Base-by-base conservation (phyloP, 1,140 invertebrate genomes). In the Metaphire vulgaris region DNA sequence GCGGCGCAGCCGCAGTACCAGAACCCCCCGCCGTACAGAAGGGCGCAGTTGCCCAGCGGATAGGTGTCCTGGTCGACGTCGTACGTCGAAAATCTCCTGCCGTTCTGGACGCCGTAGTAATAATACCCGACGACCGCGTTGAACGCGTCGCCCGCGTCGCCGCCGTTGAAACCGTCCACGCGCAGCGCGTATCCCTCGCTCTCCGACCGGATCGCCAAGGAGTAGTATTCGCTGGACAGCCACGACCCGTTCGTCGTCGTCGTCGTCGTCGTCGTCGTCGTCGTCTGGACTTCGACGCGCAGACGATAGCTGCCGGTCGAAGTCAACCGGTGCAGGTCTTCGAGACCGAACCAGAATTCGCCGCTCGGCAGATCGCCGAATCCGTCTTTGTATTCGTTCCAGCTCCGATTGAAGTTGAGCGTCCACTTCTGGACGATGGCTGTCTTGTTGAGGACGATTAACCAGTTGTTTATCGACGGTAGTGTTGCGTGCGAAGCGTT, bases 161-260 rank as follows among this genome's bases (percentile, higher is more conserved):
- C n/a, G n/a, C n/a, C n/a, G n/a, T n/a, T 69, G 68, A 14, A 16
- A 15, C 1, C 12, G 30, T 32, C 68, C 1, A 69, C 14, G 29
- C 68, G 68, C 14, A 69, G 68, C 2, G 16, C 68, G 68, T 69
- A 69, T 14, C 15, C 33, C 6, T 69, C 68, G 0, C 33, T n/a
- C 68, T 2, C n/a, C 1, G 2, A 2, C 12, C 6, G 29, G 14
- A 69, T 16, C 12, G 68, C 30, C 29, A 69, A 69, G 68, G 1
- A 15, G 14, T 69, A 2, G n/a, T 69, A 69, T 29, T n/a, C 29
- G 1, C 30, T 15, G 15, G 30, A 32, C 15, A 69, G 14, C 68
- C 68, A 69, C 68, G 68, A 32, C 68, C 33, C 68, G 68, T 69
- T 32, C 12, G n/a, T n/a, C n/a, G n/a, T n/a, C n/a, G n/a, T n/a